Evolutionary conservation across 2,113 vertebrate genomes (phyloP), one percentile per base, ranked within the genome.

Genomic region (Hypocryptadius cinnamomeus): DNA sequence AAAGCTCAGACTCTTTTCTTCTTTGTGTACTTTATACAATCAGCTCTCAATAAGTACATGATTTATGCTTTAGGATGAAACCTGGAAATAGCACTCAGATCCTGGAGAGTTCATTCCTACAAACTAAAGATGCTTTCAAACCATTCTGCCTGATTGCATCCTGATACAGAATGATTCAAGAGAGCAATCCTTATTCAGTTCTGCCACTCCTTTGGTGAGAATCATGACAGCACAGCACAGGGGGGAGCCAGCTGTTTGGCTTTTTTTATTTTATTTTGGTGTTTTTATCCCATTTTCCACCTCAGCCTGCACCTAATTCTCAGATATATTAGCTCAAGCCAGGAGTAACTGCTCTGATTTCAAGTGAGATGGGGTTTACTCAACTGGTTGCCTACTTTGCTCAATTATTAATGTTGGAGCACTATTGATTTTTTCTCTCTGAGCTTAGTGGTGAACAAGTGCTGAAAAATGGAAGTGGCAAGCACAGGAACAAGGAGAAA

Each of bases 321-420:
- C 78, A 90, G 79, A 37, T 83, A 57, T 9, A 50, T 92, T 68
- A 94, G 60, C 68, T 95, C 68, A 83, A 90, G 48, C 31, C 47
- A 17, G 64, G 91, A 88, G 51, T 88, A 85, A 91, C 72, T 83
- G 72, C 53, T 94, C 72, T 87, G 51, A 85, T 95, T 96, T 94
- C 53, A 88, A 69, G 78, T 57, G 69, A 92, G 71, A 90, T 70
- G 28, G 15, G 28, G 40, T 92, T 95, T 90, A 88, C 79, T 92
- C 79, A 93, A 82, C 72, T 83, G 72, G 63, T 65, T 93, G 79
- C 37, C 85, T 86, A 63, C 42, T 95, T 91, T 90, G 61, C 57
- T 94, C 93, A 86, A 68, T 93, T 95, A 93, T 92, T 95, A 90
- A 93, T 78, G 72, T 68, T 64, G 42, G 45, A 95, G 37, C 35